Base-by-base conservation (phyloP, 2,888 invertebrate genomes). In the Chymomyza procnemis region DNA sequence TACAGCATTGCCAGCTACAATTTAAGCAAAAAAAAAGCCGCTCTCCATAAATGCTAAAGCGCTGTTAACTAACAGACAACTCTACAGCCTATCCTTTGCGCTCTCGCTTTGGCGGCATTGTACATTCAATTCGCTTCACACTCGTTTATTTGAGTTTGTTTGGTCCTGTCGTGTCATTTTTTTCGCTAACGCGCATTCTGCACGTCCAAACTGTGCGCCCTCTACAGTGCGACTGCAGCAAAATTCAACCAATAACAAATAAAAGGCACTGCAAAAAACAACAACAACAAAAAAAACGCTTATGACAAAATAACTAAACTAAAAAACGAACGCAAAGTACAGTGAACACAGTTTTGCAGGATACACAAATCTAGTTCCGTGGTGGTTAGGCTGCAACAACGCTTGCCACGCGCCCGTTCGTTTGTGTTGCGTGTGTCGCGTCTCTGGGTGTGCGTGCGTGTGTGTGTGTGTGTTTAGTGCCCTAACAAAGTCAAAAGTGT, bases 41-140 rank as follows among this genome's bases (percentile, higher is more conserved):
- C 12, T 41, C 34, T 41, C 34, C 12, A 12, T 12, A 3, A 41
- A 41, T 1, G 12, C 12, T 41, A 41, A 9, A 41, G 34, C 34
- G 34, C 34, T 41, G 34, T 41, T 41, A 41, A 5, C 12, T 41
- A 12, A 12, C 80, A 64, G 2, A 8, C 60, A 34, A 70, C 66
- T 68, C 73, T 69, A 75, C 8, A 4, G 9, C 6, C 12, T 19
- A 6, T 18, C 3, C 9, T 46, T 54, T 9, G 26, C 21, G 56
- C 61, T 61, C 30, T 58, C 57, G n/a, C n/a, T n/a, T n/a, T n/a
- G n/a, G n/a, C n/a, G 58, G 71, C 79, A 68, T 61, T 76, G 78
- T 83, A 76, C 75, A 85, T 80, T 82, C 75, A 88, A 88, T 88
- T 89, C 85, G 88, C 79, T 87, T 82, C 78, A 76, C 79, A 81